These are phyloP conservation scores for Seira sanloemensis DNA, from an alignment of 2,888 invertebrate species.

Conservation along the genomic window DNA sequence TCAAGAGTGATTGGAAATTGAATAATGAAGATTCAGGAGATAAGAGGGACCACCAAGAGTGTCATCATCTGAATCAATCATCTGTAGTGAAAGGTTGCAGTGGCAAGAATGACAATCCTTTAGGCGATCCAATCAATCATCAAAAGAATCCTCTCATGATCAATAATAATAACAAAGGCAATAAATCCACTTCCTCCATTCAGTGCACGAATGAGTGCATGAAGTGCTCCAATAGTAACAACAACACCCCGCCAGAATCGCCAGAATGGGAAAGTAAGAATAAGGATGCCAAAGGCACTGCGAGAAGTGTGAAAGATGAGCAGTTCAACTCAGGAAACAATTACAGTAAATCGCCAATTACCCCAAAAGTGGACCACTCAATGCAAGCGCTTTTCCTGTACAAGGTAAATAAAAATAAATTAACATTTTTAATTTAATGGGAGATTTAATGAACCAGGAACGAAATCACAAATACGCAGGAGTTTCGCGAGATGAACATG, in stretches of 20 bases:
- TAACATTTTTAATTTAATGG: background rate
- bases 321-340: constrained; percentile 32
- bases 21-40: constrained; percentile 46
- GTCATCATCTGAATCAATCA: constrained; percentile 42
- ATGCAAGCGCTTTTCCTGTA: constrained; percentile 64
- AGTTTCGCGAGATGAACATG: constrained; percentile 93
- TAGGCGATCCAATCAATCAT: constrained; percentile 50
- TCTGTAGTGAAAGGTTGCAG: constrained; percentile 45
- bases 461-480: constrained; percentile 78
- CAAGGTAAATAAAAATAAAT: constrained; percentile 45
- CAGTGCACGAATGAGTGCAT: constrained; percentile 20
- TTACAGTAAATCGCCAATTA: constrained; percentile 34
- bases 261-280: constrained; percentile 47
- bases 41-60: constrained; percentile 60
- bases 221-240: constrained; percentile 26
- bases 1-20: constrained; percentile 46
- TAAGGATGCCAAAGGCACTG: constrained; percentile 47
- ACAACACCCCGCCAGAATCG: no score
- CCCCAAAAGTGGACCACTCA: constrained; percentile 62
- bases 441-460: background rate
- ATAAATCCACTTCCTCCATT: constrained; percentile 45
- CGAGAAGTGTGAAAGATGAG: constrained; percentile 35
- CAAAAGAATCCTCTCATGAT: constrained; percentile 21
- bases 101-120: constrained; percentile 35
- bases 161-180: constrained; percentile 39